Percentiles rank a stretch among this genome's conserved stretches.
phyloP scores from a whole-genome alignment of 1,140 invertebrate species.

The Teleopsis dalmanni region DNA sequence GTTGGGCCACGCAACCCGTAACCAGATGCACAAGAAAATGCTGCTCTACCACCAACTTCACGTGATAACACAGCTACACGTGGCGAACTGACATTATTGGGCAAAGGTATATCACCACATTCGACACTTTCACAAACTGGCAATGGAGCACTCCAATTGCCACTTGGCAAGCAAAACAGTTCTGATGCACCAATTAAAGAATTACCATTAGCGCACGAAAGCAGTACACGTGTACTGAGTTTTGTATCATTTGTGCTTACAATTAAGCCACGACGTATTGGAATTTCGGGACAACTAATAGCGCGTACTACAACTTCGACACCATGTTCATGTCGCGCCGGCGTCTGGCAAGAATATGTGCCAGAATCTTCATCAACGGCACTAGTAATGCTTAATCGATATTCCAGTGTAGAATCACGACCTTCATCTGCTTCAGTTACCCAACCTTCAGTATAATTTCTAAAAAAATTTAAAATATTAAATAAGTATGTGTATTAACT shows the following conservation, averaged over 20 bases:
- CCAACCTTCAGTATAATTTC: conserved; percentile 76
- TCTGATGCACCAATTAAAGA: conserved; percentile 65
- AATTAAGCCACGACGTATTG: conserved; percentile 59
- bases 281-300: conserved; percentile 65
- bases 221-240: conserved; percentile 64
- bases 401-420: conserved; percentile 69
- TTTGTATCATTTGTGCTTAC: conserved; percentile 62
- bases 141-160: conserved; percentile 73
- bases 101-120: conserved; percentile 61
- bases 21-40: conserved; percentile 74
- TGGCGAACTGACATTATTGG: conserved; percentile 48
- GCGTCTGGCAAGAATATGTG: conserved; percentile 71
- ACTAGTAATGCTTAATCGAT: conserved; percentile 70
- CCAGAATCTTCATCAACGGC: conserved; percentile 73
- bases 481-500: background rate
- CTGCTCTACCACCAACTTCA: conserved; percentile 66
- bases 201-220: conserved; percentile 76
- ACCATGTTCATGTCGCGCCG: conserved; percentile 67
- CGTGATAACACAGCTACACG: conserved; percentile 62
- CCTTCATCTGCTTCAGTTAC: conserved; percentile 71
- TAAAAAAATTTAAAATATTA: conserved; percentile 22
- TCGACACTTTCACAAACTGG: conserved; percentile 77
- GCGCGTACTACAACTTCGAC: conserved; percentile 74
- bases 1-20: conserved; percentile 66
- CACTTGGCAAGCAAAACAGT: conserved; percentile 67